Evolutionary conservation across 2,888 invertebrate genomes (phyloP), one percentile per base, ranked within the genome.

Genomic region (Drosophila helvetica): DNA sequence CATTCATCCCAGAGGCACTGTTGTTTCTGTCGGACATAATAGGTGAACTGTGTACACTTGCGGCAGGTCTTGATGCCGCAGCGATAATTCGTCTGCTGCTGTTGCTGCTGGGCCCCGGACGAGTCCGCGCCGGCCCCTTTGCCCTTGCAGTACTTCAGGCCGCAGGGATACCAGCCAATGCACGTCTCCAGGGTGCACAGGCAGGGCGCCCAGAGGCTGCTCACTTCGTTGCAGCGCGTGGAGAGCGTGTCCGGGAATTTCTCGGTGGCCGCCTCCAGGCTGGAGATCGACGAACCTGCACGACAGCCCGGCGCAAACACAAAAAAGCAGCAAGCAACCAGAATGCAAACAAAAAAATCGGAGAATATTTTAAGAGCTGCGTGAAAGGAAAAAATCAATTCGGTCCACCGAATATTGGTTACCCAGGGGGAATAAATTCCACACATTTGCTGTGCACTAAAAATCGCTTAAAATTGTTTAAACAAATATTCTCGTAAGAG

Each of bases 31-130:
- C 94, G 93, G 72, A 96, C 96, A 92, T 96, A 96, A 93, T 96
- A 98, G 80, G 96, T 95, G 92, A 98, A 98, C 79, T 96, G 94
- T 91, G 96, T 95, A 92, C 98, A 98, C 91, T 96, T 96, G 87
- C 96, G 95, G 92, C 98, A 98, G 0, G 98, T 98, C 93, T 98
- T 98, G 90, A 98, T 98, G 76, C 98, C 98, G 91, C 98, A 98
- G 58, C 98, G 94, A 93, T 98, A 98, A 94, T 94, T 93, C 92
- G 95, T 90, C 78, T 93, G 94, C 70, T 83, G 82, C 38, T 75
- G 80, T 65, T 71, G 81, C 69, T 71, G 70, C 45, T 71, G 71
- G 42, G 75, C 78, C 38, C 75, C 90, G 52, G 90, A 89, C 46
- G 90, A 81, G 72, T 90, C 90, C 43, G 30, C 73, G 70, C 65